Conservation (phyloP, 2,797 vertebrate species). For the Hypotaenidia okinawae region DNA sequence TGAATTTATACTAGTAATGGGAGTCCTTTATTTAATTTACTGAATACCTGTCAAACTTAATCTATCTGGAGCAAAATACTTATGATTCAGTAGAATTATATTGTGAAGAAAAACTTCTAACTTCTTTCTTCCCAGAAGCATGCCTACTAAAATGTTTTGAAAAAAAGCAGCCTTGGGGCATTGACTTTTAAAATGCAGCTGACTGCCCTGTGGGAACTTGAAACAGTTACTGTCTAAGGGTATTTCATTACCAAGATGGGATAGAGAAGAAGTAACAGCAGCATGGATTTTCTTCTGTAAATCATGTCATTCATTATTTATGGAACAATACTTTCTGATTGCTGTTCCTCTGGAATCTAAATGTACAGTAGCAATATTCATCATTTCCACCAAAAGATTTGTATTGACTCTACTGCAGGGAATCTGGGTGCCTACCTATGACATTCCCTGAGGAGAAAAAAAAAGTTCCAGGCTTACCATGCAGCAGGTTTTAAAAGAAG, state of each 20-base stretch:
- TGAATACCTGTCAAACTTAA: background rate
- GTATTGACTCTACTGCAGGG: background rate
- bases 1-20: background rate
- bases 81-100: background rate
- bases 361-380: background rate
- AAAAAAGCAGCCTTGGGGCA: background rate
- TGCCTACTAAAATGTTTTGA: background rate
- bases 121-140: background rate
- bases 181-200: background rate
- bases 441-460: background rate
- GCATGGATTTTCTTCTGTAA: background rate
- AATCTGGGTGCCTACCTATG: background rate
- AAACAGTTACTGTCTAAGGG: background rate
- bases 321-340: background rate
- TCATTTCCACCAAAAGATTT: background rate
- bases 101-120: background rate
- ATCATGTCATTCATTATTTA: slow-evolving; percentile 4
- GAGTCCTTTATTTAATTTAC: background rate
- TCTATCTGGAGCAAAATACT: background rate
- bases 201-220: background rate
- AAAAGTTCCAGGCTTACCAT: background rate
- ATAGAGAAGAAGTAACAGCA: background rate
- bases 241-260: background rate
- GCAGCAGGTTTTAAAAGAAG: background rate
- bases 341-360: background rate